Evolutionary conservation across 2,888 invertebrate genomes (phyloP).

Genomic region (Microctonus hyperodae): DNA sequence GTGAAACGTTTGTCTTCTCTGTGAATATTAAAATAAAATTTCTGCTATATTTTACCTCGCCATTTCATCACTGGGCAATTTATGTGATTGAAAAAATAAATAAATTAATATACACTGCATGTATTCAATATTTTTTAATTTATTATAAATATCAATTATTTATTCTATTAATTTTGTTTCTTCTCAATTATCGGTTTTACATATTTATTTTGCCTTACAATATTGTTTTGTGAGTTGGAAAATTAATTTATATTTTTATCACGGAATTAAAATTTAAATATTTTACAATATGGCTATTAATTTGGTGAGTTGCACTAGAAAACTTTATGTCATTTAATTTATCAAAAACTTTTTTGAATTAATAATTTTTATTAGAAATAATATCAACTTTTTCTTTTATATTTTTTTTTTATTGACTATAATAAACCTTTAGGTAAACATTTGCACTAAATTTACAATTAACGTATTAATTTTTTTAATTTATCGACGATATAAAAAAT

Average conservation of each 20-base stretch:
- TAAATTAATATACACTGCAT: no score
- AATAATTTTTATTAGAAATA: not conserved
- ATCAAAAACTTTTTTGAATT: not conserved
- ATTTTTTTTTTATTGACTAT: not conserved
- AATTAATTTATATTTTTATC: not conserved
- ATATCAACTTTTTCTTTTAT: not conserved
- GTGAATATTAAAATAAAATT: not conserved
- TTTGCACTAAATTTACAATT: not conserved
- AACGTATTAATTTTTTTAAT: not conserved
- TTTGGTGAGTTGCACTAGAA: not conserved
- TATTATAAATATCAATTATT: no score
- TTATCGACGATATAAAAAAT: no score
- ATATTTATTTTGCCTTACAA: not conserved
- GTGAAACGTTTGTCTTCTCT: not conserved
- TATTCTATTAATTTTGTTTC: not conserved
- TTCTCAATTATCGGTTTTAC: no score
- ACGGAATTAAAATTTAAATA: not conserved
- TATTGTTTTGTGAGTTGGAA: not conserved
- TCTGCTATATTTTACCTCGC: no score
- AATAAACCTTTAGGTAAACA: not conserved
- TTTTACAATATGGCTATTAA: slow-evolving; percentile 1
- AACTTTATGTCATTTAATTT: not conserved
- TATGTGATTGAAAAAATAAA: no score
- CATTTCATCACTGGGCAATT: no score
- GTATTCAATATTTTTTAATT: not conserved